Percentiles rank a stretch among this genome's conserved stretches.
Evolutionary conservation across 1,140 invertebrate genomes (phyloP).

Genomic region (Apocrypta bakeri): DNA sequence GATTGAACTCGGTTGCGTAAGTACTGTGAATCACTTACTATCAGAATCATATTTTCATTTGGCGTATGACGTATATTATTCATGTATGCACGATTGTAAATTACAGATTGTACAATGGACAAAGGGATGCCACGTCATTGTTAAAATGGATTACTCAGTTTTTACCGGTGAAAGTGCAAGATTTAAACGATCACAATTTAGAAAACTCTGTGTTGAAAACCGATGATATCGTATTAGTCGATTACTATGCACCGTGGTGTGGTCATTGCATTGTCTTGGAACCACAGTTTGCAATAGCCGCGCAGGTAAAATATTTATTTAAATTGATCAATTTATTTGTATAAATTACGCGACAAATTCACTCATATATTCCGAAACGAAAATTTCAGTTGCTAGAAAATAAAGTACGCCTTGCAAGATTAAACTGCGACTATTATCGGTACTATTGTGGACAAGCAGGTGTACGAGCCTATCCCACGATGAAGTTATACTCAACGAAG

Average conservation of each 20-base stretch:
- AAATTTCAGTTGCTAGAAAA: slow-evolving; percentile 73
- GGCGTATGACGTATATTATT: neutral
- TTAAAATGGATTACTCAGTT: slow-evolving; percentile 78
- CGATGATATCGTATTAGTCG: slow-evolving; percentile 78
- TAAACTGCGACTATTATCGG: slow-evolving; percentile 76
- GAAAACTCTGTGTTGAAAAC: slow-evolving; percentile 69
- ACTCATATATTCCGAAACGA: neutral
- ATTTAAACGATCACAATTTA: slow-evolving; percentile 68
- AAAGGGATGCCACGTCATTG: slow-evolving; percentile 77
- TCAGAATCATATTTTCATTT: slow-evolving; percentile 35
- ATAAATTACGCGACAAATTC: neutral
- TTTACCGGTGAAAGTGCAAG: slow-evolving; percentile 74
- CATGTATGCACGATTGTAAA: neutral
- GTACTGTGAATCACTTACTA: slow-evolving; percentile 57
- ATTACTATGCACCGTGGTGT: slow-evolving; percentile 87
- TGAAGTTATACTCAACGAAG: slow-evolving; percentile 65
- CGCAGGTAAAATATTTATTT: slow-evolving; percentile 74
- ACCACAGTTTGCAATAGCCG: slow-evolving; percentile 81
- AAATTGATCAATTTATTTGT: neutral
- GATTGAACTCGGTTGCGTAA: slow-evolving; percentile 74
- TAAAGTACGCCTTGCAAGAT: slow-evolving; percentile 74
- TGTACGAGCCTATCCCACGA: slow-evolving; percentile 76
- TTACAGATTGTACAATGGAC: slow-evolving; percentile 77
- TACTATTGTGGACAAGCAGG: slow-evolving; percentile 72
- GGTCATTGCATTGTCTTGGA: slow-evolving; percentile 82